These are phyloP conservation scores for Phaonia tiefii DNA, from an alignment of 2,888 invertebrate species.

Conservation along the genomic window DNA sequence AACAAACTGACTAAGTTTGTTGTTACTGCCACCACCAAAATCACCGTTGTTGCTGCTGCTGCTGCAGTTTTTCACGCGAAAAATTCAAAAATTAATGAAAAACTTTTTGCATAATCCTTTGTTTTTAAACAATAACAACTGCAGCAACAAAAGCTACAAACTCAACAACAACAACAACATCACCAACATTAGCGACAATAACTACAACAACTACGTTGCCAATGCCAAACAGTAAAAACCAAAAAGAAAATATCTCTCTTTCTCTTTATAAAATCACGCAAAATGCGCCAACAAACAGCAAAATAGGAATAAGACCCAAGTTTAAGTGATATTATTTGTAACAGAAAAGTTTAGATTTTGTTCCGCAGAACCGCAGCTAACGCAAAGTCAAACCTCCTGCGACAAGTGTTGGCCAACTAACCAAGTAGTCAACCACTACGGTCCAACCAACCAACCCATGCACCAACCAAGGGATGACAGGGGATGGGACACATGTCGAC, in stretches of 20 bases:
- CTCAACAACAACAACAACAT: conserved; percentile 5
- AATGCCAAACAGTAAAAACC: conserved; percentile 3
- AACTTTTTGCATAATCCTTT: conserved; percentile 78
- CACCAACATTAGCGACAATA: conserved; percentile 32
- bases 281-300: not conserved
- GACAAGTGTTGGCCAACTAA: conserved; percentile 52
- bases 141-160: not conserved
- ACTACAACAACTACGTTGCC: conserved; percentile 14
- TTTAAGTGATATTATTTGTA: conserved; percentile 65
- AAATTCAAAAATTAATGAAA: conserved; percentile 78
- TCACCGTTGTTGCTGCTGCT: too few relatives aligned
- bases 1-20: too few relatives aligned
- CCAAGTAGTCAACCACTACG: not conserved
- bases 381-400: conserved; percentile 51
- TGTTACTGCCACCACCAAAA: too few relatives aligned
- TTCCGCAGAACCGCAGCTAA: conserved; percentile 49
- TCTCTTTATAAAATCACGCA: conserved; percentile 4
- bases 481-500: too few relatives aligned
- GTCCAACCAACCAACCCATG: too few relatives aligned
- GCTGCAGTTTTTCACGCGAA: too few relatives aligned
- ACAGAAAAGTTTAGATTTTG: conserved; percentile 57
- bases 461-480: too few relatives aligned
- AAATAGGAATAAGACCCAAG: conserved; percentile 14
- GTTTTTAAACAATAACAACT: conserved; percentile 35
- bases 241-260: conserved; percentile 27